Evolutionary conservation across 2,888 invertebrate genomes (phyloP).

Genomic region (Hirtodrosophila confusa): DNA sequence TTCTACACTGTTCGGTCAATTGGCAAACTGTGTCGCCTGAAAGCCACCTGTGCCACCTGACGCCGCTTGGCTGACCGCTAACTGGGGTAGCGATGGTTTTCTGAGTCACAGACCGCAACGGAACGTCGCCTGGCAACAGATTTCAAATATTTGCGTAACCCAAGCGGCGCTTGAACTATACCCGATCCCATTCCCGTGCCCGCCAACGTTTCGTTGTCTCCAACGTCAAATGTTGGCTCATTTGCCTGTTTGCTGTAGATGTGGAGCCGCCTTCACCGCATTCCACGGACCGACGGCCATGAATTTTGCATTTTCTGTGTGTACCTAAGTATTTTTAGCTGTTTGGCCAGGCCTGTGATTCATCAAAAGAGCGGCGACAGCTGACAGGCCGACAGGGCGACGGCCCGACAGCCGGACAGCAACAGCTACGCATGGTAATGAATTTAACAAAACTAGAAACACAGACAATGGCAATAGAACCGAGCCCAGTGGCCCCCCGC

Average conservation of each 20-base stretch:
- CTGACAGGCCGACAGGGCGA: slow-evolving; percentile 56
- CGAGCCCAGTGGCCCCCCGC: slow-evolving; percentile 12
- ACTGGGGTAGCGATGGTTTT: slow-evolving; percentile 29
- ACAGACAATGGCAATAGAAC: slow-evolving; percentile 55
- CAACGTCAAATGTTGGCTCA: slow-evolving; percentile 41
- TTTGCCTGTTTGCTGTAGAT: slow-evolving; percentile 53
- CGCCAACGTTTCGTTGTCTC: slow-evolving; percentile 2
- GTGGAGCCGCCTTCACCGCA: slow-evolving; percentile 64
- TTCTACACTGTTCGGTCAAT: slow-evolving; percentile 15
- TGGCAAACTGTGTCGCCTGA: slow-evolving; percentile 29
- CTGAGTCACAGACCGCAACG: slow-evolving; percentile 49
- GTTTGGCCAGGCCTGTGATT: slow-evolving; percentile 71
- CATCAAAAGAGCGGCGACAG: slow-evolving; percentile 76
- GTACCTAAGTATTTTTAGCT: slow-evolving; percentile 66
- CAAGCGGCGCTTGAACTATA: slow-evolving; percentile 51
- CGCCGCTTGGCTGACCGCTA: slow-evolving; percentile 42
- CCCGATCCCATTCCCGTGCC: not conserved
- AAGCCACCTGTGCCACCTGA: slow-evolving; percentile 32
- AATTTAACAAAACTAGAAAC: slow-evolving; percentile 63
- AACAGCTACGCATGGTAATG: slow-evolving; percentile 67
- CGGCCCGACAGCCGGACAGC: slow-evolving; percentile 42
- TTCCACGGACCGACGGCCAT: slow-evolving; percentile 61
- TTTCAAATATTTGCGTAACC: slow-evolving; percentile 71
- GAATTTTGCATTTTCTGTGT: slow-evolving; percentile 60
- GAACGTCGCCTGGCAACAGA: slow-evolving; percentile 57